phyloP scores from a whole-genome alignment of 1,140 invertebrate species.

The Drosophila paulistorum region DNA sequence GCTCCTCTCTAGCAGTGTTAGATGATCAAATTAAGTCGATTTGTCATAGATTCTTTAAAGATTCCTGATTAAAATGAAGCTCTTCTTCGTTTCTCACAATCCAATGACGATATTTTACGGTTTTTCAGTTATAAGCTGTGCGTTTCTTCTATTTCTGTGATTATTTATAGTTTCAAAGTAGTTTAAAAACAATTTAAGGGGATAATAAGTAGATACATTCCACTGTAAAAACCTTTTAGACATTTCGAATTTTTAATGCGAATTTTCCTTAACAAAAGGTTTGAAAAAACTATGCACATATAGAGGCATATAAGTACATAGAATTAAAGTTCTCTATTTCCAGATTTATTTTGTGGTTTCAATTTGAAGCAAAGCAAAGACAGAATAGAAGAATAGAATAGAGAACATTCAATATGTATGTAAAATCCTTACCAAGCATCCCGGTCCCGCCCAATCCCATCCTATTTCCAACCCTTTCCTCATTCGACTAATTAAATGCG shows the following conservation, averaged over 20 bases:
- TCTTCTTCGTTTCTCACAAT: too few relatives aligned
- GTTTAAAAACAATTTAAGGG: too few relatives aligned
- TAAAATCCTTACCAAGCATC: background rate
- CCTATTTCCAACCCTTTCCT: background rate
- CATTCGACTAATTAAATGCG: constrained; percentile 58
- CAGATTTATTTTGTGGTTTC: constrained; percentile 78
- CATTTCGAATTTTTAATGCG: constrained; percentile 77
- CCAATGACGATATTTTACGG: too few relatives aligned
- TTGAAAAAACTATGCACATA: constrained; percentile 60
- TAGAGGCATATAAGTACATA: constrained; percentile 19
- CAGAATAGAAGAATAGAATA: background rate
- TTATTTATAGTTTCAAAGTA: too few relatives aligned
- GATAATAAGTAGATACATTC: background rate
- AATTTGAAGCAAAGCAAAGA: constrained; percentile 3
- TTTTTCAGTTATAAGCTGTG: too few relatives aligned
- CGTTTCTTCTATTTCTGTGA: too few relatives aligned
- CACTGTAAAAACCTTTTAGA: constrained; percentile 74
- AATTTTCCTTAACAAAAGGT: constrained; percentile 55
- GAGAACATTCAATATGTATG: constrained; percentile 10
- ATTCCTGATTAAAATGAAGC: too few relatives aligned
- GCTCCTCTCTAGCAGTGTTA: too few relatives aligned
- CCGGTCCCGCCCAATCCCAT: background rate
- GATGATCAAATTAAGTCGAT: too few relatives aligned
- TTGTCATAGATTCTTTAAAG: too few relatives aligned
- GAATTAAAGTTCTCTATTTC: constrained; percentile 45